A percentile compares a stretch with the other conserved stretches of the same genome.
Evolutionary conservation across 2,113 vertebrate species (phyloP).

Genomic region (zebrafish (Danio rerio)): DNA sequence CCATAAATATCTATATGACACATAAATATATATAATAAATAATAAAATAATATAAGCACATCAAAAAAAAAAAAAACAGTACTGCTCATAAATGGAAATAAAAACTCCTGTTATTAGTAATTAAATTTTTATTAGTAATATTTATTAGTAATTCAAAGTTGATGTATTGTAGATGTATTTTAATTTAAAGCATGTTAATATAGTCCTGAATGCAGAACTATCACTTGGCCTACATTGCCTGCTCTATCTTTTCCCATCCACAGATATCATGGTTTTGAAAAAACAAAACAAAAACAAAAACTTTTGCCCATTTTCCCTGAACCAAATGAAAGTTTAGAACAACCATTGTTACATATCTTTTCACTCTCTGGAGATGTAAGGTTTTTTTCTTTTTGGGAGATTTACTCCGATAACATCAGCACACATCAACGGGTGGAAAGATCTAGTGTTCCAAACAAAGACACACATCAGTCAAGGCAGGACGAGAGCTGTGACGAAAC

Average conservation of each 20-base stretch:
- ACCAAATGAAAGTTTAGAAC: conserved; percentile 33
- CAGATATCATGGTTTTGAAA: conserved; percentile 32
- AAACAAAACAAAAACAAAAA: background rate
- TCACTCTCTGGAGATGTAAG: conserved; percentile 44
- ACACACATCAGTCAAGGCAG: conserved; percentile 24
- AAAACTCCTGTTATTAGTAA: too few species aligned
- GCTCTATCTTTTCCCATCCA: background rate
- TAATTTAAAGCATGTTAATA: background rate
- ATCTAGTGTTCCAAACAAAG: conserved; percentile 45
- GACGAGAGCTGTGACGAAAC: conserved; percentile 34
- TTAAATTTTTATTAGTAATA: too few species aligned
- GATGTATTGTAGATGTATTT: too few species aligned
- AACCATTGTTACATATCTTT: conserved; percentile 46
- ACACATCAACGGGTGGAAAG: conserved; percentile 52
- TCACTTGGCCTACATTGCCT: background rate
- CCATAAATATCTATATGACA: too few species aligned
- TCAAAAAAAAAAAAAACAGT: too few species aligned
- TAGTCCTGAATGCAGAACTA: background rate
- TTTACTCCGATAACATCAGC: conserved; percentile 49
- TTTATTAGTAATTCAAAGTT: too few species aligned
- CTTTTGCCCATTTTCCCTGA: conserved; percentile 27
- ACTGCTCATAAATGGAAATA: too few species aligned
- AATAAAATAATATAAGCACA: too few species aligned
- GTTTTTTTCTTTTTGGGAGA: conserved; percentile 38
- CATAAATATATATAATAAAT: too few species aligned